A percentile compares a stretch with the other conserved stretches of the same genome.
phyloP scores from a whole-genome alignment of 30 jellyfish, hydroid and myxozoan species.

The Catostylus mosaicus region DNA sequence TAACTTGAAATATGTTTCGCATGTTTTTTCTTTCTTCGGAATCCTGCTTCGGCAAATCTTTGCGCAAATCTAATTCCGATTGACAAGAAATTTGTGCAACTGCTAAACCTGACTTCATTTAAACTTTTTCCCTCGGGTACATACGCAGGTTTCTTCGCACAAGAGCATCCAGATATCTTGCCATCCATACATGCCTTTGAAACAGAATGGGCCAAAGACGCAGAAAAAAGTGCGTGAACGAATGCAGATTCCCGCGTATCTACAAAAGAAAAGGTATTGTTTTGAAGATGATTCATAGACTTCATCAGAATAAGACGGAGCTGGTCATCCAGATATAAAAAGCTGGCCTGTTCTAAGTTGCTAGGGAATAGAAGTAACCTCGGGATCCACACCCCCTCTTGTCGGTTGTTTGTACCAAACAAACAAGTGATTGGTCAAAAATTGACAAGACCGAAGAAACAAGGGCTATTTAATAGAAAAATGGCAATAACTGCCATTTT shows the following conservation, averaged over 20 bases:
- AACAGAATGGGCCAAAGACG: constrained; percentile 71
- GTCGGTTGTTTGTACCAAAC: no score
- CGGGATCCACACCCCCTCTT: no score
- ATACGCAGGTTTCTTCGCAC: constrained; percentile 73
- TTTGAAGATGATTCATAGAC: no score
- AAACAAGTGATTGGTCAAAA: no score
- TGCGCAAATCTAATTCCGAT: constrained; percentile 63
- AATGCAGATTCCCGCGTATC: constrained; percentile 82
- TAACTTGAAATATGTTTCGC: constrained; percentile 54
- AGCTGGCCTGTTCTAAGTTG: no score
- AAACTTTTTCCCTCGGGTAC: constrained; percentile 55
- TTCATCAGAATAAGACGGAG: no score
- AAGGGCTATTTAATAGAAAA: no score
- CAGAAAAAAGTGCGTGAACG: constrained; percentile 82
- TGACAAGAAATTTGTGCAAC: constrained; percentile 69
- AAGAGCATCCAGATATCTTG: constrained; percentile 52
- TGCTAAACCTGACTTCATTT: constrained; percentile 51
- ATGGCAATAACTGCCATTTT: no score
- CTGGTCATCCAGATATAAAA: no score
- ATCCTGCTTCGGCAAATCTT: constrained; percentile 64
- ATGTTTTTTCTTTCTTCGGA: constrained; percentile 44
- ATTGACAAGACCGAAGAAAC: no score
- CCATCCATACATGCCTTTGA: constrained; percentile 82
- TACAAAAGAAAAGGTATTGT: constrained; percentile 11
- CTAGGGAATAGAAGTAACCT: no score